Percentiles rank a stretch among this genome's conserved stretches.
These are phyloP conservation scores for Leucoptera coffeella DNA, from an alignment of 2,888 invertebrate genomes.

Conservation along the genomic window DNA sequence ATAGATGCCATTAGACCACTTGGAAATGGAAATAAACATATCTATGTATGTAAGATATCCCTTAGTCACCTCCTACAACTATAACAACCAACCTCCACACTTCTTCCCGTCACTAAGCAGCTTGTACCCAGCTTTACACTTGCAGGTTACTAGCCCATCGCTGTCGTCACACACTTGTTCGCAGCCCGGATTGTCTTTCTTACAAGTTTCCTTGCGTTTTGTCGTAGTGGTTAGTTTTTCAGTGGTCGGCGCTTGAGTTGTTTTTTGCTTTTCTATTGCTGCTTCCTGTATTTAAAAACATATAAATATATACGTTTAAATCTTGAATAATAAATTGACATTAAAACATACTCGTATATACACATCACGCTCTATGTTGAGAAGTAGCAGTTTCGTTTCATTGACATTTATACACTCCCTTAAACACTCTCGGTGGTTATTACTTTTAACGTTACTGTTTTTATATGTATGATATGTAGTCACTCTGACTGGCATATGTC, in stretches of 20 bases:
- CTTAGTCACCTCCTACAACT: too few relatives aligned
- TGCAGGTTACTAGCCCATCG: constrained; percentile 18
- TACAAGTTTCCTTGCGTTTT: constrained; percentile 14
- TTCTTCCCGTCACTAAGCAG: constrained; percentile 25
- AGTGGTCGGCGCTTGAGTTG: constrained; percentile 10
- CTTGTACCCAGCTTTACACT: constrained; percentile 24
- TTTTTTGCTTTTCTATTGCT: not conserved
- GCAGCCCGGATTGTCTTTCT: constrained; percentile 21
- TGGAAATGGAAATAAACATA: too few relatives aligned
- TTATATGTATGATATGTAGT: not conserved
- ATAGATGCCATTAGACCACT: too few relatives aligned
- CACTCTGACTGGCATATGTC: too few relatives aligned
- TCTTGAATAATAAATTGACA: constrained; percentile 4
- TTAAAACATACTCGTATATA: constrained; percentile 2
- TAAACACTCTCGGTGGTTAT: too few relatives aligned
- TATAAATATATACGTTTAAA: constrained; percentile 1
- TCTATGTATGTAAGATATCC: too few relatives aligned
- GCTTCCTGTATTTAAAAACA: not conserved
- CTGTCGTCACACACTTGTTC: constrained; percentile 27
- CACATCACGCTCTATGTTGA: constrained; percentile 5
- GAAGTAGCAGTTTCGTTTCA: too few relatives aligned
- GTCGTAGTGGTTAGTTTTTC: constrained; percentile 8
- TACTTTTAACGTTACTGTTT: constrained; percentile 1
- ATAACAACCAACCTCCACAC: constrained; percentile 36
- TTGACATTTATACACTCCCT: too few relatives aligned